Conservation (phyloP, 2,797 vertebrate genomes). For the Chrysocyon brachyurus region DNA sequence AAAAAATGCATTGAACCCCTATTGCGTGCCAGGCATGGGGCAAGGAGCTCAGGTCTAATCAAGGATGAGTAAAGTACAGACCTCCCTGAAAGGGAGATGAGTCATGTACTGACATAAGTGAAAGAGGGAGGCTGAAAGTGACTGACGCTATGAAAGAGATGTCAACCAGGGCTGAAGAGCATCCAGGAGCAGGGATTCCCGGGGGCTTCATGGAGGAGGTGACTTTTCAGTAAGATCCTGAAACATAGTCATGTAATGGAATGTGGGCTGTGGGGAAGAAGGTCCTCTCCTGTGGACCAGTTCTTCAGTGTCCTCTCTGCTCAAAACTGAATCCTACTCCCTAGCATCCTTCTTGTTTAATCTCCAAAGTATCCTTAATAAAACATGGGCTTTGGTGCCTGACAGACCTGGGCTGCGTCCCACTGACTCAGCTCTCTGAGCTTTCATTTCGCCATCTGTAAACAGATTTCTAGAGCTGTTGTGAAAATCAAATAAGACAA, state of each 20-base stretch:
- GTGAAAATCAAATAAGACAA: slow-evolving; percentile 73
- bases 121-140: not conserved
- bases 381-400: not conserved
- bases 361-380: too few relatives aligned
- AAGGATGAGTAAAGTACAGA: slow-evolving; percentile 32
- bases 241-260: not conserved
- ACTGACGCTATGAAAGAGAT: not conserved
- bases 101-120: not conserved
- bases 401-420: not conserved
- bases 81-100: slow-evolving; percentile 50
- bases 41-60: slow-evolving; percentile 51
- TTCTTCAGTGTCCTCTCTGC: not conserved
- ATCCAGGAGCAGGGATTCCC: not conserved
- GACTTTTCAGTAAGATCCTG: not conserved
- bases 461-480: slow-evolving; percentile 57
- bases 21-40: not conserved
- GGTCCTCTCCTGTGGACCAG: not conserved
- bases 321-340: not conserved
- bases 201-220: slow-evolving; percentile 26
- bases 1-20: not conserved
- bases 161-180: not conserved
- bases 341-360: not conserved
- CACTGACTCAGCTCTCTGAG: not conserved
- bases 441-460: slow-evolving; percentile 23
- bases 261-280: not conserved